Evolutionary conservation across 2,888 invertebrate species (phyloP), one percentile per base, ranked within the genome.

Genomic region (Cryptus armator): DNA sequence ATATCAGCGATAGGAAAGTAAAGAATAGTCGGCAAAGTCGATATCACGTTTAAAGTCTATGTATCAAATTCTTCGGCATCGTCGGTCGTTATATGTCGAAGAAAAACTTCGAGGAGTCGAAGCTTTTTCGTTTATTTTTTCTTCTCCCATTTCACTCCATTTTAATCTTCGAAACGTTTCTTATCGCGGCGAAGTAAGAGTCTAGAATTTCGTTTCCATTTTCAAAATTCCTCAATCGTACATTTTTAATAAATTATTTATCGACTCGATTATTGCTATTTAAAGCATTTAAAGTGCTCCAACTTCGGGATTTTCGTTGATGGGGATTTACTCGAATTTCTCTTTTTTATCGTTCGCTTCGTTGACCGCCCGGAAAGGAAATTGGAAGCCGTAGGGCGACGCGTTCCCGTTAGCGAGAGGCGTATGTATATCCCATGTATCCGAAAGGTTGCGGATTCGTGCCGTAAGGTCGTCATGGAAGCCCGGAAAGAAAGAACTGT

Each of bases 401-500:
- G 74, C 68, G 68, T 76, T 81, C 77, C 29, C 64, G 56, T 81
- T 70, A 70, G 19, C n/a, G 19, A 53, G 32, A 56, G 5, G 24
- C 67, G 32, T n/a, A 14, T 14, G 16, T 64, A 64, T 64, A 43
- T 37, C 37, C 37, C n/a, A 64, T 64, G 3, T n/a, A 19, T 37
- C 56, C 37, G 72, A 16, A 72, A 78, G 84, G 76, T 80, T 68
- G 77, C 68, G 77, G 81, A 81, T 84, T 84, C 81, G 53, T 81
- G 84, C 53, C 78, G 68, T 70, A 68, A 78, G 74, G 67, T 84
- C 66, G 66, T 43, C 67, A n/a, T 29, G 51, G 70, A 84, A 81
- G 78, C 84, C 77, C 68, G 64, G 53, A 37, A 75, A 84, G 74
- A 74, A 46, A 24, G 46, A 75, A 46, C 37, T 14, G 24, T 2